phyloP scores from a whole-genome alignment of 1,140 invertebrate species.

The Nasonia giraulti region DNA sequence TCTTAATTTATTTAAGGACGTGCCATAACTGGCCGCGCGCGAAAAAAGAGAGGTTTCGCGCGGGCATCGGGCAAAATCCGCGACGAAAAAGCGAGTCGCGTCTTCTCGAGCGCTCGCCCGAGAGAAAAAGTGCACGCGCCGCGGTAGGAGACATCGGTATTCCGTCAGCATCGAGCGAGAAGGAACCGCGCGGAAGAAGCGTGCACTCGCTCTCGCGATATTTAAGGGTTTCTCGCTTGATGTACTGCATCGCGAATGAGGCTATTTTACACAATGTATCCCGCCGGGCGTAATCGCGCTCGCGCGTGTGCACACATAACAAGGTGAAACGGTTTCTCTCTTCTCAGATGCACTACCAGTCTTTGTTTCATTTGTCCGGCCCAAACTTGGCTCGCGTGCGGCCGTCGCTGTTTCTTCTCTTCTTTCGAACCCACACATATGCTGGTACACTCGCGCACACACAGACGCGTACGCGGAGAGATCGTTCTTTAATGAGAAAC shows the following conservation, averaged over 20 bases:
- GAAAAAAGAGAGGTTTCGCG: neutral
- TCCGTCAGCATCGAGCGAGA: neutral
- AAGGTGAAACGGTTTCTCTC: slow-evolving; percentile 11
- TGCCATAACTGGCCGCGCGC: slow-evolving; percentile 9
- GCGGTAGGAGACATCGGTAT: neutral
- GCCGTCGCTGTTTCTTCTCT: slow-evolving; percentile 53
- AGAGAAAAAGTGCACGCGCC: neutral
- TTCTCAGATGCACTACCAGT: slow-evolving; percentile 16
- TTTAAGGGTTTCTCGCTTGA: slow-evolving; percentile 50
- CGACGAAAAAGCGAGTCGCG: neutral
- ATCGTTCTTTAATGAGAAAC: slow-evolving; percentile 60
- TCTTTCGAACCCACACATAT: slow-evolving; percentile 7
- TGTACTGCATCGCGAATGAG: slow-evolving; percentile 59
- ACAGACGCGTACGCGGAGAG: slow-evolving; percentile 7
- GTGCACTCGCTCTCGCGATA: neutral
- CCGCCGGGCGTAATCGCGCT: slow-evolving; percentile 9
- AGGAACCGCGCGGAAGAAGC: neutral
- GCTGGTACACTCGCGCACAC: neutral
- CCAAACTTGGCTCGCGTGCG: slow-evolving; percentile 54
- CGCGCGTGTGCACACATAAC: slow-evolving; percentile 1
- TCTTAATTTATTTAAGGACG: slow-evolving; percentile 37
- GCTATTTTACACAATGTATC: slow-evolving; percentile 57
- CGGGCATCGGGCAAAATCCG: neutral
- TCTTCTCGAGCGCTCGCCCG: neutral
- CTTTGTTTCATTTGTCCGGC: slow-evolving; percentile 60